A percentile compares a stretch with the other conserved stretches of the same genome.
phyloP scores from a whole-genome alignment of 2,888 invertebrate genomes.

The Drosophila sordidula region DNA sequence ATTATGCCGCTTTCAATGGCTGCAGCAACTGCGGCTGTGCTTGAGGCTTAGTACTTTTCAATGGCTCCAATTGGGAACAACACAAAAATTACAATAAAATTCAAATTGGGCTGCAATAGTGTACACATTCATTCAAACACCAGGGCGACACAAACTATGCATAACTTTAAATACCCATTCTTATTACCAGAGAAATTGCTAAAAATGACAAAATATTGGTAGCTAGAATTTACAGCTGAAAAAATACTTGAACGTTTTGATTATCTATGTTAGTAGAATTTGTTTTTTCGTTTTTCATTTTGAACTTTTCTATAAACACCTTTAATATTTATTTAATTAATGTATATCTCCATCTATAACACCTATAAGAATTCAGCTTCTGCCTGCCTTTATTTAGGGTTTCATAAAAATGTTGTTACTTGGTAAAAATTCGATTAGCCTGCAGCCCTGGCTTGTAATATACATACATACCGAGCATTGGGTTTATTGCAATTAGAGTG shows the following conservation, averaged over 20 bases:
- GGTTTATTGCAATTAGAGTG: neutral
- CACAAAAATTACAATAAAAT: constrained; percentile 34
- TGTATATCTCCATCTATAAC: too few species aligned
- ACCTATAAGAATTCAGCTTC: too few species aligned
- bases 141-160: constrained; percentile 12
- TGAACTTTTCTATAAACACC: too few species aligned
- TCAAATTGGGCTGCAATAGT: constrained; percentile 24
- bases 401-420: neutral
- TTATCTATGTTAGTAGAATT: too few species aligned
- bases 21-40: constrained; percentile 32
- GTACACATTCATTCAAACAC: constrained; percentile 4
- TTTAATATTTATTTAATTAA: too few species aligned
- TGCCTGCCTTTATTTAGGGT: too few species aligned
- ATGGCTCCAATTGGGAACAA: constrained; percentile 25
- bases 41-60: constrained; percentile 36
- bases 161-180: neutral
- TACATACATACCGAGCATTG: neutral
- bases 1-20: constrained; percentile 49
- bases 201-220: too few species aligned
- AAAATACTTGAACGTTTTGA: too few species aligned
- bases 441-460: neutral
- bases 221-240: too few species aligned
- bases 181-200: too few species aligned
- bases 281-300: too few species aligned
- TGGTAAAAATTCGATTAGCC: neutral